A percentile compares a stretch with the other conserved stretches of the same genome.
Conservation (phyloP, 2,113 vertebrate species). For the Micromys minutus region DNA sequence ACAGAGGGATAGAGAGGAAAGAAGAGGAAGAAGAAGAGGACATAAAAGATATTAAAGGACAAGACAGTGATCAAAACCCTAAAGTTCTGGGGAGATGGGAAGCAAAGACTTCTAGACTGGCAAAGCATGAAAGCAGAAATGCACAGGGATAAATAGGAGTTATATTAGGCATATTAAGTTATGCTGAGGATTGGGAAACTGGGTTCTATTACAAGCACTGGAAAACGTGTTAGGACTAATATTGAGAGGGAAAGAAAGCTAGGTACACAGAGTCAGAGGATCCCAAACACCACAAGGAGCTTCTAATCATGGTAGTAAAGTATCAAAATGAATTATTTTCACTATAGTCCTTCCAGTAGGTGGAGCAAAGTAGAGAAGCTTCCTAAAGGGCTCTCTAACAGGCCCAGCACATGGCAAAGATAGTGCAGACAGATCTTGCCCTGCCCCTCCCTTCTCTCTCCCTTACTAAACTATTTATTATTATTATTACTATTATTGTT, state of each 20-base stretch:
- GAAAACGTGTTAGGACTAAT: not conserved
- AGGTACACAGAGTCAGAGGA: not conserved
- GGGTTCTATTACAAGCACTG: not conserved
- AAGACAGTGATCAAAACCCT: not conserved
- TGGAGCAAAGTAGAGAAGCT: not conserved
- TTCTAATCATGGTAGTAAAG: not conserved
- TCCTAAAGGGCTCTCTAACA: not conserved
- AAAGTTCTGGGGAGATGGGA: not conserved
- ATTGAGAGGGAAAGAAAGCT: not conserved
- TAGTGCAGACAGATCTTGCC: not conserved
- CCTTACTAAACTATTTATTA: not conserved
- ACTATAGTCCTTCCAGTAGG: not conserved
- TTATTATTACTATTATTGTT: too few relatives aligned
- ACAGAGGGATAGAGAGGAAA: not conserved
- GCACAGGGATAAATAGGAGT: not conserved
- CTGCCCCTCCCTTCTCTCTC: not conserved
- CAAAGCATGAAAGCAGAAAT: constrained; percentile 43
- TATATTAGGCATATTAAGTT: not conserved
- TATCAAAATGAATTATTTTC: constrained; percentile 6
- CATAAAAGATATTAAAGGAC: not conserved
- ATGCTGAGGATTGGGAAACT: not conserved
- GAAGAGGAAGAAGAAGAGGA: too few relatives aligned
- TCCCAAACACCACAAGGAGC: constrained; percentile 21
- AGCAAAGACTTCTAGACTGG: not conserved
- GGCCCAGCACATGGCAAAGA: not conserved